Evolutionary conservation across 2,888 invertebrate species (phyloP).

Genomic region (Unio delphinus): DNA sequence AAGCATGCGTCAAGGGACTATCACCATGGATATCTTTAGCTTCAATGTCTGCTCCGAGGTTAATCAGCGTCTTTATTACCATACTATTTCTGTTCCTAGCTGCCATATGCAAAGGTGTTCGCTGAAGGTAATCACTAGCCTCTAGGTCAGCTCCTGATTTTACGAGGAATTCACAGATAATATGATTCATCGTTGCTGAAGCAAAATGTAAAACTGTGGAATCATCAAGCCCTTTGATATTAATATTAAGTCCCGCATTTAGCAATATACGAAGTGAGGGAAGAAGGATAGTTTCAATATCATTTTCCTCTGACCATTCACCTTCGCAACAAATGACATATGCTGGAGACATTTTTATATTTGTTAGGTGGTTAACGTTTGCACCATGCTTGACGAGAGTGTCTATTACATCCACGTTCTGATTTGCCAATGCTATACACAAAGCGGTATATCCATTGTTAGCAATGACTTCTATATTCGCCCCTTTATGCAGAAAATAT

Average conservation of each 20-base stretch:
- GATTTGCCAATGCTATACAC: conserved; percentile 1
- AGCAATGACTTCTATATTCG: conserved; percentile 12
- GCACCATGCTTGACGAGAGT: conserved; percentile 3
- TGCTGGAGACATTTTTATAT: conserved; percentile 5
- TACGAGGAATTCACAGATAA: neutral
- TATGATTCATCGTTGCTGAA: conserved; percentile 2
- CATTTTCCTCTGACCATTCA: conserved; percentile 2
- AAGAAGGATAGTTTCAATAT: conserved; percentile 4
- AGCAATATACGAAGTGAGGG: conserved; percentile 7
- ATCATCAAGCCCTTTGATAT: conserved; percentile 10
- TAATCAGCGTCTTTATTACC: conserved; percentile 5
- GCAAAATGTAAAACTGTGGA: conserved; percentile 14
- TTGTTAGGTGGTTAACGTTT: conserved; percentile 2
- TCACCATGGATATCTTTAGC: no score
- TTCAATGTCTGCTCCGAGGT: conserved; percentile 1
- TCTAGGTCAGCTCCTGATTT: conserved; percentile 11
- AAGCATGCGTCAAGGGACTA: conserved; percentile 14
- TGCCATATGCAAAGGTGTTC: conserved; percentile 17
- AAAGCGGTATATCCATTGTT: conserved; percentile 6
- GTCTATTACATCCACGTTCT: conserved; percentile 8
- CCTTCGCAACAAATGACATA: conserved; percentile 3
- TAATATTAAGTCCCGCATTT: conserved; percentile 7
- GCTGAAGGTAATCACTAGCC: conserved; percentile 10
- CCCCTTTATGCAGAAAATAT: conserved; percentile 16
- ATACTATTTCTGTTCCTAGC: conserved; percentile 7